phyloP scores from a whole-genome alignment of 1,140 invertebrate genomes.

The Micrasema longulum region DNA sequence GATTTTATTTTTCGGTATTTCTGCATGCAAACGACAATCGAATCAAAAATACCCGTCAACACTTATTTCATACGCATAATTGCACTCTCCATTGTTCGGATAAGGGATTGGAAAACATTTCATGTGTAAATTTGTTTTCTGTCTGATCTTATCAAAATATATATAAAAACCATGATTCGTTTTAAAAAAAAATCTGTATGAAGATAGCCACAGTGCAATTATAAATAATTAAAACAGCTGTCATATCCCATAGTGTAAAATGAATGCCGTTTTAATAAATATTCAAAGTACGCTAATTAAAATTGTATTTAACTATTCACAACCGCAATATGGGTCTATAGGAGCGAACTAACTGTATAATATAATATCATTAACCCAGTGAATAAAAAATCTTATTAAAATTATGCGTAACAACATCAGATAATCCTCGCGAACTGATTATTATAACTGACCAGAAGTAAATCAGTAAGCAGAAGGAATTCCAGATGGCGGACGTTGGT shows the following conservation, averaged over 20 bases:
- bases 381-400: background rate
- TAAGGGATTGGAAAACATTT: too few species aligned
- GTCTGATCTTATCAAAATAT: too few species aligned
- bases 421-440: background rate
- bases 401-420: slow-evolving; percentile 5
- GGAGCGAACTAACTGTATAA: background rate
- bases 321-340: background rate
- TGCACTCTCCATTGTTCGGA: too few species aligned
- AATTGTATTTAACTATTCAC: background rate
- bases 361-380: background rate
- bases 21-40: too few species aligned
- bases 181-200: too few species aligned
- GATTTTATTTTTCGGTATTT: too few species aligned
- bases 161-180: too few species aligned
- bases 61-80: too few species aligned
- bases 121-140: too few species aligned
- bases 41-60: too few species aligned
- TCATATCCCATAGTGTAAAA: background rate
- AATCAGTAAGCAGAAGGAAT: too few species aligned
- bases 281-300: background rate
- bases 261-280: background rate
- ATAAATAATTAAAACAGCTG: background rate
- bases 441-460: slow-evolving; percentile 11
- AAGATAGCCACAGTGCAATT: background rate
- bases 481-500: too few species aligned